Conservation (phyloP, 2,888 invertebrate genomes). For the Halocaridina rubra region DNA sequence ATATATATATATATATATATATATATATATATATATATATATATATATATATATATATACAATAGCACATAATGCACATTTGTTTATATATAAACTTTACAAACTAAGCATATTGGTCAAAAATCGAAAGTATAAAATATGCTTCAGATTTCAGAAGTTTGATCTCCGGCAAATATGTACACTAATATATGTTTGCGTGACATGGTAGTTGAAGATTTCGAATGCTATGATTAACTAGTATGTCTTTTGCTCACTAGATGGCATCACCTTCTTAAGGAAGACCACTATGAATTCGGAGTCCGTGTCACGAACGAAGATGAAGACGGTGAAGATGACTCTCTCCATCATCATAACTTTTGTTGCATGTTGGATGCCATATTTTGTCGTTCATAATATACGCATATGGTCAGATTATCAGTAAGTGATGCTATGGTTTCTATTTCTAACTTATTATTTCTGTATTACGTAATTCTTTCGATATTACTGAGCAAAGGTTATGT, state of each 20-base stretch:
- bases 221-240: background rate
- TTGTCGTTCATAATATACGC: conserved; percentile 69
- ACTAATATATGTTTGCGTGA: too few species aligned
- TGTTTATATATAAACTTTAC: too few species aligned
- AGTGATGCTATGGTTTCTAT: too few species aligned
- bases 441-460: background rate
- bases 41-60: background rate
- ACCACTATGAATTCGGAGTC: conserved; percentile 65
- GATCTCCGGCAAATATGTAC: too few species aligned
- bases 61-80: too few species aligned
- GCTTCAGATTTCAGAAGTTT: too few species aligned
- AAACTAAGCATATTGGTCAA: too few species aligned
- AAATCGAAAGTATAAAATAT: too few species aligned
- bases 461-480: background rate
- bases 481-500: background rate
- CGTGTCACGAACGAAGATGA: conserved; percentile 69
- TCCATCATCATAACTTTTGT: conserved; percentile 69
- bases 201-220: too few species aligned
- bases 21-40: conserved; percentile 23
- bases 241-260: background rate
- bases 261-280: conserved; percentile 60
- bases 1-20: conserved; percentile 30
- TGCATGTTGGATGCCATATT: conserved; percentile 70
- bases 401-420: conserved; percentile 68
- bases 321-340: conserved; percentile 70